Evolutionary conservation across 2,797 vertebrate species (phyloP).

Genomic region (Dermochelys coriacea): DNA sequence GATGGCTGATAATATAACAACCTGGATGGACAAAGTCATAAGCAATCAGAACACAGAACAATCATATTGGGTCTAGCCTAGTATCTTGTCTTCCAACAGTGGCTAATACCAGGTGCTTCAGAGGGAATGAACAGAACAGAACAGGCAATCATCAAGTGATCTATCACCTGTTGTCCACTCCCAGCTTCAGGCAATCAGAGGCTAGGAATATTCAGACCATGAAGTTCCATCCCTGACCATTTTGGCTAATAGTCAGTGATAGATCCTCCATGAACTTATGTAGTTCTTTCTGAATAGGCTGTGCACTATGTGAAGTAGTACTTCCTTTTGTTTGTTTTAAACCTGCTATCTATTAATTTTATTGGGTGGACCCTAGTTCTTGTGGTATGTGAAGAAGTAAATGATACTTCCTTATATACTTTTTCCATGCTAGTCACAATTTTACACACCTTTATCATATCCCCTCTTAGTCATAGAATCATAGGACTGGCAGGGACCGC

Average conservation of each 20-base stretch:
- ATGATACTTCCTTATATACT: no score
- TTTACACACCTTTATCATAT: no score
- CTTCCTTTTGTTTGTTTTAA: not conserved
- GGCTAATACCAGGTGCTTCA: not conserved
- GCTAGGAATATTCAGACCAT: not conserved
- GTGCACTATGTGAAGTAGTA: not conserved
- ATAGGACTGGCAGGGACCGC: no score
- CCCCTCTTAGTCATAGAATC: no score
- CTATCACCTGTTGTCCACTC: not conserved
- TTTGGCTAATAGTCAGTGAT: not conserved
- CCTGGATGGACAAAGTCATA: not conserved
- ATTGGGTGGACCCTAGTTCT: not conserved
- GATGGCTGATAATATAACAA: accelerated
- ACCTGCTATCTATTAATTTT: not conserved
- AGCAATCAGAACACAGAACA: not conserved
- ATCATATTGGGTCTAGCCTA: not conserved
- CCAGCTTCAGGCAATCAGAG: not conserved
- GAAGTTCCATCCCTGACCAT: not conserved
- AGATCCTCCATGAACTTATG: not conserved
- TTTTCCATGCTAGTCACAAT: no score
- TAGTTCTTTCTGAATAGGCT: not conserved
- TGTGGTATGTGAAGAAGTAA: not conserved
- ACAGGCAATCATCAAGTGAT: not conserved
- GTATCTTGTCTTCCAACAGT: not conserved
- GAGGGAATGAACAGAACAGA: not conserved